Conservation (phyloP, 2,888 invertebrate species). For the Sinhomidia bicolor region DNA sequence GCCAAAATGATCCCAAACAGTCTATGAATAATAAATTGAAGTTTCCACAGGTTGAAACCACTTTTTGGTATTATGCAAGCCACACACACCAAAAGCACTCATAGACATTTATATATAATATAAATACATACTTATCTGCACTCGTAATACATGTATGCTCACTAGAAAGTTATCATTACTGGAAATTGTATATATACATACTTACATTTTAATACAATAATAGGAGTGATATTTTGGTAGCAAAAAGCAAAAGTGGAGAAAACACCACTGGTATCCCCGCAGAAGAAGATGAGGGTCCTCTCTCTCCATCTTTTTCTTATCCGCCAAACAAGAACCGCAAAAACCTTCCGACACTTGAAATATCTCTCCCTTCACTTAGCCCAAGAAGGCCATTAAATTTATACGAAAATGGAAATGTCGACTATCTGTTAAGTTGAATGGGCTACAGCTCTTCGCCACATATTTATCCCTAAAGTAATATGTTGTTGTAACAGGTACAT, state of each 20-base stretch:
- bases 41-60: constrained; percentile 73
- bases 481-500: constrained; percentile 64
- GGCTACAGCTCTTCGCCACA: constrained; percentile 55
- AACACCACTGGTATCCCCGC: neutral
- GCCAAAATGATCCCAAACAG: constrained; percentile 73
- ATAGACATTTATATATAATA: neutral
- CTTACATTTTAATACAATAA: no score
- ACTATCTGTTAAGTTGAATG: constrained; percentile 71
- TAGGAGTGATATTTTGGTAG: neutral
- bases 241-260: no score
- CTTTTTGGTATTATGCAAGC: constrained; percentile 46
- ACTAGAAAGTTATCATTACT: constrained; percentile 8
- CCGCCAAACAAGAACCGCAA: constrained; percentile 69
- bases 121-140: neutral
- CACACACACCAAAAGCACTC: neutral
- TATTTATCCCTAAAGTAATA: constrained; percentile 59
- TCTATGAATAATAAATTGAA: constrained; percentile 74
- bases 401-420: constrained; percentile 74
- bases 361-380: constrained; percentile 72
- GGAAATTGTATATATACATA: no score
- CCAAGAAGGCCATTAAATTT: constrained; percentile 74
- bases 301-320: constrained; percentile 62
- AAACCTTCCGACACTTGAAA: constrained; percentile 75
- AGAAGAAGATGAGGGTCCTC: constrained; percentile 56
- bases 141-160: neutral